phyloP scores from a whole-genome alignment of 2,797 vertebrate species.

The Macroramphosus scolopax region DNA sequence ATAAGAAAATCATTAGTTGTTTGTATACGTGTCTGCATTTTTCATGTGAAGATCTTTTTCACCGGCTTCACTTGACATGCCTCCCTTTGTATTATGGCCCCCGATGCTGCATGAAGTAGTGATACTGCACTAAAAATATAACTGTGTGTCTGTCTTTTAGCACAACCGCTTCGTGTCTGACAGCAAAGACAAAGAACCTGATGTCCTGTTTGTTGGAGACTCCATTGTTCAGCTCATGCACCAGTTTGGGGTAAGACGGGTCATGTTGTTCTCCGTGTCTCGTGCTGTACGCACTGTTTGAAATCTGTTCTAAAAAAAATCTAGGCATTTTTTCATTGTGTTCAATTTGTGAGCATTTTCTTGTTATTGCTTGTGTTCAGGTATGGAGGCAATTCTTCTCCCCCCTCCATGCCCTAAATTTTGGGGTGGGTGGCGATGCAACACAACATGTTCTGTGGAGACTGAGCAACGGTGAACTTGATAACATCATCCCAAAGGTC shows the following conservation, averaged over 20 bases:
- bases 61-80: background rate
- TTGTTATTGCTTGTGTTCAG: conserved; percentile 64
- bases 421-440: conserved; percentile 87
- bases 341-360: background rate
- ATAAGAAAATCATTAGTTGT: no score
- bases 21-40: background rate
- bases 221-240: conserved; percentile 88
- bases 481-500: conserved; percentile 91
- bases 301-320: background rate
- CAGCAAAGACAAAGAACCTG: conserved; percentile 92
- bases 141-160: conserved; percentile 58
- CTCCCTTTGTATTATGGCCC: background rate
- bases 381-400: conserved; percentile 91
- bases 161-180: conserved; percentile 89
- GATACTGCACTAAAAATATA: background rate
- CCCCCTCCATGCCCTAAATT: conserved; percentile 91
- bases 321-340: background rate
- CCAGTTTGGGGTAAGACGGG: conserved; percentile 84
- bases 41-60: no score
- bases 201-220: conserved; percentile 91
- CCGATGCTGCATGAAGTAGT: conserved; percentile 1
- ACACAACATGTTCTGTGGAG: conserved; percentile 92
- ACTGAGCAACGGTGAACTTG: conserved; percentile 87
- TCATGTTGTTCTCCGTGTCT: background rate
- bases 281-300: background rate